Base-by-base conservation (phyloP, 1,140 invertebrate species). In the Antheraea mylitta region DNA sequence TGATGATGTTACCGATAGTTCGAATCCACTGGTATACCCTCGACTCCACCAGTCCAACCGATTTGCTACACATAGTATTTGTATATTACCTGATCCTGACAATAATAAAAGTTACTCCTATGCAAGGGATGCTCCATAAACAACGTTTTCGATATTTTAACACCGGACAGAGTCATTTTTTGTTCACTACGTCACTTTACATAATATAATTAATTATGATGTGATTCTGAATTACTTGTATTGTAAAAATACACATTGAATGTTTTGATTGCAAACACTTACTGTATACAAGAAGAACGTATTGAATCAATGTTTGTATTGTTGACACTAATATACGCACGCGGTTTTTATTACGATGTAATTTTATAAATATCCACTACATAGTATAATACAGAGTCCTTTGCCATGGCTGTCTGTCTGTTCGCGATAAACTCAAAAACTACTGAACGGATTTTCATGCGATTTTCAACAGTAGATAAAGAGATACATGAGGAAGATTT, bases 101-200 rank as follows among this genome's bases (percentile, higher is more conserved):
- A 66, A 62, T 67, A 67, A 61, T 62, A 77, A 36, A 71, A 80
- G 64, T 63, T 64, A 70, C 76, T 79, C 62, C 62, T 66, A 30
- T 71, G 48, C 16, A 80, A 61, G 0, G 85, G 82, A 4, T 73
- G 48, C 70, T 85, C 86, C 73, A 83, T 79, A 18, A 71, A 84
- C 9, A 86, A 66, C 0, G 75, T 80, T 67, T 86, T 86, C 11
- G 81, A 70, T 42, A 86, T 75, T 60, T 58, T 73, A 13, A 78
- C 30, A 36, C 70, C 71, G 9, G 64, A 69, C 22, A 72, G 18
- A 19, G 53, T 30, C 45, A 69, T 71, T 64, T 45, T 67, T 67
- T 10, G 45, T 61, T 62, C 59, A 60, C 59, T 22, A 19, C 18
- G 18, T 16, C 18, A 60, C 18, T 60, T 22, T 18, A 60, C 30